Percentiles rank a stretch among this genome's conserved stretches.
Conservation (phyloP, 1,140 invertebrate genomes). For the Aphis gossypii region DNA sequence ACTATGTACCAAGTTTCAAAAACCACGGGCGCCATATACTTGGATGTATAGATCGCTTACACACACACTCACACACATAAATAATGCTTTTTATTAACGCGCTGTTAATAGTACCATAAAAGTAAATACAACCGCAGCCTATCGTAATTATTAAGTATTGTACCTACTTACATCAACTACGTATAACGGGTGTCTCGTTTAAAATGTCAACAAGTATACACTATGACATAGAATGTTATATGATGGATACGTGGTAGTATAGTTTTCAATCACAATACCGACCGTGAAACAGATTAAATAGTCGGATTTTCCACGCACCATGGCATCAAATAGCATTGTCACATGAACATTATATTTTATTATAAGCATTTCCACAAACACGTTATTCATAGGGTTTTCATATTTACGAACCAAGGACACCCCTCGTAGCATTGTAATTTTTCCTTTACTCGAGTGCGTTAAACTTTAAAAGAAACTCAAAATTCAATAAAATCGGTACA, state of each 20-base stretch:
- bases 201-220: not conserved
- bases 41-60: no score
- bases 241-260: not conserved
- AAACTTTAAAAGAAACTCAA: not conserved
- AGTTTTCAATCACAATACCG: conserved; percentile 9
- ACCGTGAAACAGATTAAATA: conserved; percentile 40
- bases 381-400: conserved; percentile 2
- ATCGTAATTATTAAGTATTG: no score
- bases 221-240: not conserved
- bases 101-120: no score
- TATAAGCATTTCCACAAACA: not conserved
- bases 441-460: not conserved
- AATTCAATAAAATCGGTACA: conserved; percentile 9
- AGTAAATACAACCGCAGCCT: no score
- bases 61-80: no score
- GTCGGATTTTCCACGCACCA: conserved; percentile 26
- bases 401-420: conserved; percentile 12
- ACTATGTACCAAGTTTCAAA: no score
- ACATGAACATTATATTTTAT: not conserved
- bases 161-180: not conserved
- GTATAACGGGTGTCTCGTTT: not conserved
- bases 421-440: conserved; percentile 27
- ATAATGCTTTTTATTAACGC: no score
- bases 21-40: no score
- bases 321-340: conserved; percentile 27